These are phyloP conservation scores for Montipora capricornis DNA, from an alignment of 64 coral and sea anemone species.

Conservation along the genomic window DNA sequence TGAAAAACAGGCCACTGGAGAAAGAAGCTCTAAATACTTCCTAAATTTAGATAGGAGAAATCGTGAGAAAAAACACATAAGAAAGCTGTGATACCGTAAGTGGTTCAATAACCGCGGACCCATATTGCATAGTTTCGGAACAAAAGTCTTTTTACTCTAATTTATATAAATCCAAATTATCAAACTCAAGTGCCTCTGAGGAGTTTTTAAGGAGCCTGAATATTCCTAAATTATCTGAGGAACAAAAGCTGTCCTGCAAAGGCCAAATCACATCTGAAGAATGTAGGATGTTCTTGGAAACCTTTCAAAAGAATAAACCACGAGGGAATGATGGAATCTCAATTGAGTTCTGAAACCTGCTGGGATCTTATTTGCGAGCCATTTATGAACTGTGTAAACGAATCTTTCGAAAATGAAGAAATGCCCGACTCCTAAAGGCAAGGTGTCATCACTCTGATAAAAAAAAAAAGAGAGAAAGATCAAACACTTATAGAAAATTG, in stretches of 20 bases:
- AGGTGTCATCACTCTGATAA: background rate
- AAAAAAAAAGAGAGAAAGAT: background rate
- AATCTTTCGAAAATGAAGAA: background rate
- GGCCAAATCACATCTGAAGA: background rate
- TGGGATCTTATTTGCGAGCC: background rate
- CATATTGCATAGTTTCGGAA: too few relatives aligned
- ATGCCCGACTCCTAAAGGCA: background rate
- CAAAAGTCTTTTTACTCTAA: too few relatives aligned
- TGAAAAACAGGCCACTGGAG: too few relatives aligned
- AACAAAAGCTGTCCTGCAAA: background rate
- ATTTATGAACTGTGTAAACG: background rate
- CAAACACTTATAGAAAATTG: too few relatives aligned
- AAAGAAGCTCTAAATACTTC: too few relatives aligned
- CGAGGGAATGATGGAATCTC: background rate
- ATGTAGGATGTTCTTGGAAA: background rate
- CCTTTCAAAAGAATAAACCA: background rate
- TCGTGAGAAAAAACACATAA: too few relatives aligned
- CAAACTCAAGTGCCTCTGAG: too few relatives aligned
- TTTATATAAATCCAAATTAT: too few relatives aligned
- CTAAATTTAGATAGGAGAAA: too few relatives aligned
- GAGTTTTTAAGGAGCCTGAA: too few relatives aligned
- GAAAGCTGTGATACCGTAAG: too few relatives aligned
- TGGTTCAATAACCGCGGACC: too few relatives aligned
- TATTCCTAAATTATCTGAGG: background rate
- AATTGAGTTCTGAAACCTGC: background rate